phyloP scores from a whole-genome alignment of 2,113 vertebrate genomes.

The Salvelinus sp. region DNA sequence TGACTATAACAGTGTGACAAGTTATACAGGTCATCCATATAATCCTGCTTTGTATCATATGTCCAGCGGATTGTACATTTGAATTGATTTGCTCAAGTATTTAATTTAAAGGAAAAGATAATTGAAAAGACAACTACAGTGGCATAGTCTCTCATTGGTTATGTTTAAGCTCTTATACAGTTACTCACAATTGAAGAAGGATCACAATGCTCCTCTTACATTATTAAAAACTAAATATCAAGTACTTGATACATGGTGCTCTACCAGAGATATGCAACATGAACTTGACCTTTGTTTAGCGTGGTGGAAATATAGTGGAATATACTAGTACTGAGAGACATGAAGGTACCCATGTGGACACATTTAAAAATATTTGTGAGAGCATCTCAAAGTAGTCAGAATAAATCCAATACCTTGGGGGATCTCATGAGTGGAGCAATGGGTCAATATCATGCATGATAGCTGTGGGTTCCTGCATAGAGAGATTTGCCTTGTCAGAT shows the following conservation, averaged over 20 bases:
- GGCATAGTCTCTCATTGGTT: too few species aligned
- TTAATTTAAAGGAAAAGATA: background rate
- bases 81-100: background rate
- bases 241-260: background rate
- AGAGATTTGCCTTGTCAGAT: slow-evolving; percentile 43
- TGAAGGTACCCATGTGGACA: slow-evolving; percentile 26
- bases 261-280: background rate
- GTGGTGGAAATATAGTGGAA: background rate
- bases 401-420: slow-evolving; percentile 34
- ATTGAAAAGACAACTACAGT: background rate
- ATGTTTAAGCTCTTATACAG: background rate
- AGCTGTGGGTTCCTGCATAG: slow-evolving; percentile 30
- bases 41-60: background rate
- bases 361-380: slow-evolving; percentile 55
- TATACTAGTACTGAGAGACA: background rate
- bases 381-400: slow-evolving; percentile 39
- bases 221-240: too few species aligned
- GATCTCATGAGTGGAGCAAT: slow-evolving; percentile 42
- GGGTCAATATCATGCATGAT: slow-evolving; percentile 57
- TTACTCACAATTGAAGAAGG: too few species aligned
- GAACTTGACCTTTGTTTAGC: slow-evolving; percentile 1
- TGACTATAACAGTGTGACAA: background rate
- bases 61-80: too few species aligned
- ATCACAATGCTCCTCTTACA: too few species aligned
- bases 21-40: background rate